These are phyloP conservation scores for Napeogenes inachia DNA, from an alignment of 2,888 invertebrate species.

Conservation along the genomic window DNA sequence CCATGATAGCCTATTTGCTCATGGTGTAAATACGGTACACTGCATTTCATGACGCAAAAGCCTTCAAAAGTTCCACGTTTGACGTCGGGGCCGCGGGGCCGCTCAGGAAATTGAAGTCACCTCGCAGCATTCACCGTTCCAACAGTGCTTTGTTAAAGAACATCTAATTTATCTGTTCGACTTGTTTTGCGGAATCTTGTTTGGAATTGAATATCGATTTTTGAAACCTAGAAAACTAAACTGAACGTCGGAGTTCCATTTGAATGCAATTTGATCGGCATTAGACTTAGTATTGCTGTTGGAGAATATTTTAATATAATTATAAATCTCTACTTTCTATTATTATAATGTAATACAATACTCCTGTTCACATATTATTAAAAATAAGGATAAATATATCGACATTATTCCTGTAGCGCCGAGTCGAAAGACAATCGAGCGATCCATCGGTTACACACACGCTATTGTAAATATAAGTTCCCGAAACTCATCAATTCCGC, in stretches of 20 bases:
- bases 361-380: no score
- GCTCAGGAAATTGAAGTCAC: constrained; percentile 76
- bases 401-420: constrained; percentile 6
- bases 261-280: neutral
- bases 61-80: constrained; percentile 66
- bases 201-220: constrained; percentile 73
- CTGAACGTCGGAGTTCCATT: neutral
- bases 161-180: constrained; percentile 70
- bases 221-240: constrained; percentile 19
- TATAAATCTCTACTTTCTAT: neutral
- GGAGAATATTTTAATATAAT: neutral
- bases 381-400: neutral
- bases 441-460: constrained; percentile 48
- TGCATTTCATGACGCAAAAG: constrained; percentile 59
- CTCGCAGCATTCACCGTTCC: constrained; percentile 54
- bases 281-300: neutral
- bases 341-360: no score
- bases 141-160: constrained; percentile 75
- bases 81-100: constrained; percentile 54
- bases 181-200: constrained; percentile 59
- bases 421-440: constrained; percentile 28
- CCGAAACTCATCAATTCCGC: constrained; percentile 76
- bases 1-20: constrained; percentile 63
- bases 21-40: constrained; percentile 58
- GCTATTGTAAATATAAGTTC: constrained; percentile 77